Base-by-base conservation (phyloP, 2,888 invertebrate species). In the Congeria kusceri region DNA sequence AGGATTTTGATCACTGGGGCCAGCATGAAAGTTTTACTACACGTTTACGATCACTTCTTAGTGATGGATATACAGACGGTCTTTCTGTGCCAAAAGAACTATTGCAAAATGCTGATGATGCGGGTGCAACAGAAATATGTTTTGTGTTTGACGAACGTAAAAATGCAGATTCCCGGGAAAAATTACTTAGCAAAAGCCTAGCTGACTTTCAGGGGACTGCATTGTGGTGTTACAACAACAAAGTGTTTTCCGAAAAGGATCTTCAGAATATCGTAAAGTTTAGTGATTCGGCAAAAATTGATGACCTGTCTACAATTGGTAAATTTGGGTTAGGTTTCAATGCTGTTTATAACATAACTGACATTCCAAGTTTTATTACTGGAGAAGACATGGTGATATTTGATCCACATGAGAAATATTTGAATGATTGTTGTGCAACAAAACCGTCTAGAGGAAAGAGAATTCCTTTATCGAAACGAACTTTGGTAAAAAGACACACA, bases 271-370 rank as follows among this genome's bases (percentile, higher is more conserved):
- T 92, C 11, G 88, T 84, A 20, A 90, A 89, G 76, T 85, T 92
- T 13, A 88, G 89, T 72, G 91, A 91, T 15, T 92, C 90, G 4
- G 91, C 91, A 18, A 92, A 92, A 73, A 85, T 23, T 9, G 86
- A 80, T 15, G 80, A 89, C 23, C 79, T 84, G 27, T 86, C 87
- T 5, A 91, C 90, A 76, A 89, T 92, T 58, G 92, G 92, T 27
- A 84, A 88, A 58, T 92, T 92, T 85, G 92, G 92, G 23, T 85
- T 92, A 7, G 92, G 92, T 1, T 92, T 92, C 81, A 91, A 91
- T 69, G 85, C 91, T 13, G 91, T 92, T n/a, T 92, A 92, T 77
- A 92, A 92, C 67, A 57, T 92, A n/a, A 92, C 92, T 7, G 92
- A 92, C 85, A 90, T 91, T 18, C 92, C 92, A 15, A 90, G 91